Conservation (phyloP, 2,888 invertebrate genomes). For the Volucella inflata region DNA sequence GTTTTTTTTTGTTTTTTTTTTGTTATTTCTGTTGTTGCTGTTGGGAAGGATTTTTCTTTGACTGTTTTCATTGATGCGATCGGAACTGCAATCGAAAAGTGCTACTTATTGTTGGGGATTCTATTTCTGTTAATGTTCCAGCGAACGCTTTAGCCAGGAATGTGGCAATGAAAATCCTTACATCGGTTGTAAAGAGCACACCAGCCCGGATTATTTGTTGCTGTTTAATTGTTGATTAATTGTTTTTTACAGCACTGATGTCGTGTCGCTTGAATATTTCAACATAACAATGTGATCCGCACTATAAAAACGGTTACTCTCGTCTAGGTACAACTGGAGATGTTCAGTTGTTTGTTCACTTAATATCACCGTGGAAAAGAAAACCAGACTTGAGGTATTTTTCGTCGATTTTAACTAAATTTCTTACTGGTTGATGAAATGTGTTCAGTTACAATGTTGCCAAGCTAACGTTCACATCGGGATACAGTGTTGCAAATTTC, state of each 20-base stretch:
- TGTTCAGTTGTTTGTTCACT: no score
- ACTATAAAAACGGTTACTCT: background rate
- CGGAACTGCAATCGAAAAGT: slow-evolving; percentile 62
- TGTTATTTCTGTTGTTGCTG: background rate
- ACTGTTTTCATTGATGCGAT: slow-evolving; percentile 65
- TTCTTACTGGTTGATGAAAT: no score
- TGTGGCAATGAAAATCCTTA: slow-evolving; percentile 71
- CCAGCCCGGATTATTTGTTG: slow-evolving; percentile 63
- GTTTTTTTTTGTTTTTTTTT: no score
- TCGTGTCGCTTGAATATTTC: slow-evolving; percentile 32
- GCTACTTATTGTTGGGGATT: slow-evolving; percentile 67
- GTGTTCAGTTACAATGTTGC: no score
- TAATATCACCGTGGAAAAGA: no score
- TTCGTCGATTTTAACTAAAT: no score
- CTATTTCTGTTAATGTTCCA: slow-evolving; percentile 70
- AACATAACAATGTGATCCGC: slow-evolving; percentile 17
- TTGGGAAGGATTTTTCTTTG: slow-evolving; percentile 17
- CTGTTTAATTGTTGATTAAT: slow-evolving; percentile 71
- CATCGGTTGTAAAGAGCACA: slow-evolving; percentile 56
- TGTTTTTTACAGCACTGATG: slow-evolving; percentile 33
- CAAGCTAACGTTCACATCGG: no score
- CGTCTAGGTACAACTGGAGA: no score
- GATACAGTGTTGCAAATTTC: no score
- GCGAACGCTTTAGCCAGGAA: slow-evolving; percentile 41
- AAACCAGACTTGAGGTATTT: no score